These are phyloP conservation scores for Drosophila sturtevanti DNA, from an alignment of 1,140 invertebrate genomes.

Conservation along the genomic window DNA sequence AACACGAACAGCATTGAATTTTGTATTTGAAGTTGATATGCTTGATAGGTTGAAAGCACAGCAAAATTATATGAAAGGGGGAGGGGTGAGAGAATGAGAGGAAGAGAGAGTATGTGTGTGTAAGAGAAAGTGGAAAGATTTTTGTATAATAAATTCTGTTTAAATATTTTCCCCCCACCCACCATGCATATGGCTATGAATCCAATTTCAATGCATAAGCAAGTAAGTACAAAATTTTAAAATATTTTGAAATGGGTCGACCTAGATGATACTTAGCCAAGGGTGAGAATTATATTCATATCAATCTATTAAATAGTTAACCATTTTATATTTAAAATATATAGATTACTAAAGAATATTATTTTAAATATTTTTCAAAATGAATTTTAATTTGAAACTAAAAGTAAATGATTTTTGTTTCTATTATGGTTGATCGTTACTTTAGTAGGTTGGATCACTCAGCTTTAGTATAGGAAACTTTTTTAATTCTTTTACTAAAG, in stretches of 20 bases:
- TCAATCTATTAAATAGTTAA: too few relatives aligned
- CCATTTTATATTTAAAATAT: too few relatives aligned
- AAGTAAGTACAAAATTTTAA: background rate
- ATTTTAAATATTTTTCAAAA: too few relatives aligned
- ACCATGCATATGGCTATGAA: slow-evolving; percentile 17
- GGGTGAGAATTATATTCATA: background rate
- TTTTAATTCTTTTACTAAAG: too few relatives aligned
- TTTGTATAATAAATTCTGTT: slow-evolving; percentile 36
- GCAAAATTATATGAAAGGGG: background rate
- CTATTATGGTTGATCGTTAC: too few relatives aligned
- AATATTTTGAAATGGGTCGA: background rate
- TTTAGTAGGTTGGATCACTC: too few relatives aligned
- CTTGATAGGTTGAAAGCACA: slow-evolving; percentile 19
- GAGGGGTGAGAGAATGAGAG: background rate
- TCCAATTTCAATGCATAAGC: slow-evolving; percentile 10
- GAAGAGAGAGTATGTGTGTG: too few relatives aligned
- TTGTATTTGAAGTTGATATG: slow-evolving; percentile 43
- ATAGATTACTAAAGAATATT: too few relatives aligned
- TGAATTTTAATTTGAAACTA: too few relatives aligned
- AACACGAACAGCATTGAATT: slow-evolving; percentile 23
- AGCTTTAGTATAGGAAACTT: too few relatives aligned
- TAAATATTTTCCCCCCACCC: slow-evolving; percentile 36
- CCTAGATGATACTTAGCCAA: background rate
- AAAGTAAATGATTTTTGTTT: too few relatives aligned
- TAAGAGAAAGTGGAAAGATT: background rate